Evolutionary conservation across 2,888 invertebrate genomes (phyloP), one percentile per base, ranked within the genome.

Genomic region (Atethmia centrago): DNA sequence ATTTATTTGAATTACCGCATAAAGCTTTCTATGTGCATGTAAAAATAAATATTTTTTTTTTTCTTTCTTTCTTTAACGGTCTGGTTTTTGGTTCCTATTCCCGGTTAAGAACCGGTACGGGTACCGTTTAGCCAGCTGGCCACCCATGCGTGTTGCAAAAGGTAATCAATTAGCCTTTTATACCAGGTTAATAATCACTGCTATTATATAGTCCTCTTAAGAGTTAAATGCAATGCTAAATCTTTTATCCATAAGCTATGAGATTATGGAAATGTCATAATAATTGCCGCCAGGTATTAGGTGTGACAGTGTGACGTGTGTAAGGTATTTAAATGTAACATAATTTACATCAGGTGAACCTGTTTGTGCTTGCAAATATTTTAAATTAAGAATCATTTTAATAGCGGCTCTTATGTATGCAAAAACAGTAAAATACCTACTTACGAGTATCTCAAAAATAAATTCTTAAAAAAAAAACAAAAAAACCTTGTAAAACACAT

Each of bases 371-470:
- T 31, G 8, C 36, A 25, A 21, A 19, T 28, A 40, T n/a, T 28
- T 28, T 25, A 7, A 51, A 64, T n/a, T 5, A 56, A 56, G 16
- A 56, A 28, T 71, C 56, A 28, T 59, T 28, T n/a, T 31, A 40
- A n/a, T 9, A 28, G 10, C 21, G 0, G 25, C 4, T 14, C 14
- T 59, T 65, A 28, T 12, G 64, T 36, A 72, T 78, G 65, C 61
- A 56, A 25, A 47, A 73, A 51, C 21, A 67, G 25, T 8, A 58
- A 36, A 63, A 58, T 42, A 40, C 66, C 70, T 83, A 68, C 80
- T 77, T 83, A 12, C 14, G 8, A 28, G 51, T 9, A 53, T 61
- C 72, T 79, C 3, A 68, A 74, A n/a, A n/a, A n/a, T n/a, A n/a
- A n/a, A n/a, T n/a, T n/a, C n/a, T n/a, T n/a, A n/a, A n/a, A n/a